These are phyloP conservation scores for Rapana venosa DNA, from an alignment of 2,888 invertebrate species.

Conservation along the genomic window DNA sequence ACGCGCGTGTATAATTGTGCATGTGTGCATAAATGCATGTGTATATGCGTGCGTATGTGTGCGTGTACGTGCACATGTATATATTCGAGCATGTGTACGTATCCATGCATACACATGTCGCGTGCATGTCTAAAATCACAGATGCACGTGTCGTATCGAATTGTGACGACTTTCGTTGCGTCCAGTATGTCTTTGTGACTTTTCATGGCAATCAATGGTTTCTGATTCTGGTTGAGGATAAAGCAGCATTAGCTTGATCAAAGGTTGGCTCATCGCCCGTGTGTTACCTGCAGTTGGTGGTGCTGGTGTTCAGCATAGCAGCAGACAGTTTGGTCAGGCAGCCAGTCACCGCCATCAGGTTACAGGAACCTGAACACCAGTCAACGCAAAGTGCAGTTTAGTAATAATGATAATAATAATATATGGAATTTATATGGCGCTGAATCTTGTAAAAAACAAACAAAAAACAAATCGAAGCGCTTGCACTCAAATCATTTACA, in stretches of 20 bases:
- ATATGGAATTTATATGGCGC: too few species aligned
- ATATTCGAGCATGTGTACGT: background rate
- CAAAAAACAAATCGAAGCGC: too few species aligned
- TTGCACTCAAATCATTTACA: too few species aligned
- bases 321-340: constrained; percentile 30
- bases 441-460: too few species aligned
- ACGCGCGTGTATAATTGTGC: background rate
- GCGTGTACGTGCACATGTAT: background rate
- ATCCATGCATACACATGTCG: background rate
- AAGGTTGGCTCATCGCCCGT: too few species aligned
- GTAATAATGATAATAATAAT: too few species aligned
- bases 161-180: too few species aligned
- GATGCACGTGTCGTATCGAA: too few species aligned
- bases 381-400: too few species aligned
- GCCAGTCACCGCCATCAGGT: background rate
- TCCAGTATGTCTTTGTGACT: background rate
- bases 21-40: background rate
- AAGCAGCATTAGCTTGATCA: background rate
- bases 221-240: background rate
- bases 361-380: constrained; percentile 30
- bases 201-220: background rate
- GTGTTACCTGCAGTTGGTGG: constrained; percentile 44
- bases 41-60: background rate
- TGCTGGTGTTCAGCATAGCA: constrained; percentile 14
- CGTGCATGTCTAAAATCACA: too few species aligned